Evolutionary conservation across 2,113 vertebrate species (phyloP).

Genomic region (Hippocampus comes): DNA sequence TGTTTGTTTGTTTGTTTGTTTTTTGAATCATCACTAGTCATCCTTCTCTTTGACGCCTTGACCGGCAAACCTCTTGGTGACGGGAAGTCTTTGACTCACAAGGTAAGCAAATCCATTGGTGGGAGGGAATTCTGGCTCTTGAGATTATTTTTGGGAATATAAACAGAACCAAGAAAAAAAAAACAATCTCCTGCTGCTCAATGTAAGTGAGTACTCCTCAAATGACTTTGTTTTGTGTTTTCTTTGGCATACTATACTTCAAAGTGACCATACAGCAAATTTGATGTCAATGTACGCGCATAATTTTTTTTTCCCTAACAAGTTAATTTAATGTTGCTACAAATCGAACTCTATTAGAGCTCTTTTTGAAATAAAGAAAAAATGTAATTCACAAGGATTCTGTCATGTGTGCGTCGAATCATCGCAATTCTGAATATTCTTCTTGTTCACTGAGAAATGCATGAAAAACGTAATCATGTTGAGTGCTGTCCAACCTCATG

Average conservation of each 20-base stretch:
- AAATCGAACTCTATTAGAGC: too few relatives aligned
- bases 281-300: too few relatives aligned
- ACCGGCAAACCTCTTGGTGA: slow-evolving; percentile 87
- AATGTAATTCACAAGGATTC: not conserved
- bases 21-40: slow-evolving; percentile 66
- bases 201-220: not conserved
- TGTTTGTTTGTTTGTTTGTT: slow-evolving; percentile 12
- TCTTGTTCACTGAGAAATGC: not conserved
- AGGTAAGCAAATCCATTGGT: slow-evolving; percentile 70
- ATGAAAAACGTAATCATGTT: not conserved
- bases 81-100: slow-evolving; percentile 86
- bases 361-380: too few relatives aligned
- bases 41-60: slow-evolving; percentile 89
- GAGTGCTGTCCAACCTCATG: not conserved
- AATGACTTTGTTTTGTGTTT: not conserved
- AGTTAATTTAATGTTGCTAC: too few relatives aligned
- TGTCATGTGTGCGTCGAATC: not conserved
- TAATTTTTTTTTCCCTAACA: too few relatives aligned
- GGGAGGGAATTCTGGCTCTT: not conserved
- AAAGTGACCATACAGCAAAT: too few relatives aligned
- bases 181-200: not conserved
- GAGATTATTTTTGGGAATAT: not conserved
- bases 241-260: too few relatives aligned
- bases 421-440: not conserved
- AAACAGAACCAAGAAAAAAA: not conserved